Conservation (phyloP, 2,113 vertebrate genomes). For the Sinocyclocheilus rhinocerous region DNA sequence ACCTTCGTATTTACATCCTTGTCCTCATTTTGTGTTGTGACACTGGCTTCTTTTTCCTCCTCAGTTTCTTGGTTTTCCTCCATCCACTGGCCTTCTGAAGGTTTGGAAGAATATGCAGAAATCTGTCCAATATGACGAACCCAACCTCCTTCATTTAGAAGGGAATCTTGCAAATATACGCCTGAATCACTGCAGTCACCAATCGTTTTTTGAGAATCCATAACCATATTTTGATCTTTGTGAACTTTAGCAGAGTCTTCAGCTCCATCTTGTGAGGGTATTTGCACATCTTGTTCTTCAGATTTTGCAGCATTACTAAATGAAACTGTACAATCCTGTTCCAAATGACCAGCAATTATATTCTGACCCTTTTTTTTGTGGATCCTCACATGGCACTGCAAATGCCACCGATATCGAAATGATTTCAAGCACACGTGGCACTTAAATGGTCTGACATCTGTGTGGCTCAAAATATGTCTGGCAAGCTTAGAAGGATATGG, state of each 20-base stretch:
- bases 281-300: neutral
- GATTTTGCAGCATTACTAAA: neutral
- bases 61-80: neutral
- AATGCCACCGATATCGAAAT: neutral
- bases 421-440: neutral
- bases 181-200: neutral
- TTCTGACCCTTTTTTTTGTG: neutral
- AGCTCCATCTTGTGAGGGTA: neutral
- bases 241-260: neutral
- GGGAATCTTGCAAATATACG: no score
- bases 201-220: neutral
- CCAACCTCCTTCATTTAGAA: no score
- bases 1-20: neutral
- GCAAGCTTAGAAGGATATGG: neutral
- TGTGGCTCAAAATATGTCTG: slow-evolving; percentile 12
- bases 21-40: neutral
- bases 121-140: neutral
- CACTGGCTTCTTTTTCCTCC: neutral
- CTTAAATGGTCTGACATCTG: neutral
- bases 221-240: neutral
- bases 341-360: neutral
- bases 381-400: neutral
- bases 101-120: neutral
- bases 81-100: neutral
- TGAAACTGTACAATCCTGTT: neutral